Base-by-base conservation (phyloP, 1,140 invertebrate genomes). In the Rhagoletis pomonella region DNA sequence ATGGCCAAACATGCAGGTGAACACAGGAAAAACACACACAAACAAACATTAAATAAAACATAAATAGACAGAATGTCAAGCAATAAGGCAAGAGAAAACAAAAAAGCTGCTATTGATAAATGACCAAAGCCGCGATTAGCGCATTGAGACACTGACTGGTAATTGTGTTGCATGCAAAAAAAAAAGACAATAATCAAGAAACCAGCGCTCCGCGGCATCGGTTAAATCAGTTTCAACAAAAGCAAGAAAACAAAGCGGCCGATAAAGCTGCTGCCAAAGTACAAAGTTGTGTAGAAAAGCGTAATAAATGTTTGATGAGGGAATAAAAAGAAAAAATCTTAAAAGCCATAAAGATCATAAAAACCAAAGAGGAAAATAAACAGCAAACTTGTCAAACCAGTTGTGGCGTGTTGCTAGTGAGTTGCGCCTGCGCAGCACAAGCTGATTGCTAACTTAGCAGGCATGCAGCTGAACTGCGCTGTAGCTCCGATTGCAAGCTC, bases 61-160 rank as follows among this genome's bases (percentile, higher is more conserved):
- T 81, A 58, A 81, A 81, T 81, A 81, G 47, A 81, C 73, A 9
- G 55, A 55, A 55, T 55, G 47, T 81, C n/a, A 55, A 55, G 73
- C 7, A 19, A 42, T 44, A 47, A 58, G n/a, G 47, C n/a, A 55
- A 3, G 17, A 19, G 5, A n/a, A 81, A 81, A 29, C 73, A 7
- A 81, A n/a, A n/a, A 81, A 81, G 17, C 73, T 58, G 17, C 50
- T 55, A 81, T 55, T 81, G 47, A 81, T 81, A 81, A 81, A 81
- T 81, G 73, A 9, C 3, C 50, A 81, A 81, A 81, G 17, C 6
- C 73, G 9, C 9, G 73, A 55, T 81, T 55, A 19, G 73, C 73
- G 17, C 47, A 55, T 29, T 10, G 44, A 81, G 73, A 50, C 47
- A 81, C 73, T 67, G 47, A 42, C 9, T 55, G 47, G 47, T 81